A percentile compares a stretch with the other conserved stretches of the same genome.
Evolutionary conservation across 2,888 invertebrate genomes (phyloP).

Genomic region (Lepidocyrtinus sp.): DNA sequence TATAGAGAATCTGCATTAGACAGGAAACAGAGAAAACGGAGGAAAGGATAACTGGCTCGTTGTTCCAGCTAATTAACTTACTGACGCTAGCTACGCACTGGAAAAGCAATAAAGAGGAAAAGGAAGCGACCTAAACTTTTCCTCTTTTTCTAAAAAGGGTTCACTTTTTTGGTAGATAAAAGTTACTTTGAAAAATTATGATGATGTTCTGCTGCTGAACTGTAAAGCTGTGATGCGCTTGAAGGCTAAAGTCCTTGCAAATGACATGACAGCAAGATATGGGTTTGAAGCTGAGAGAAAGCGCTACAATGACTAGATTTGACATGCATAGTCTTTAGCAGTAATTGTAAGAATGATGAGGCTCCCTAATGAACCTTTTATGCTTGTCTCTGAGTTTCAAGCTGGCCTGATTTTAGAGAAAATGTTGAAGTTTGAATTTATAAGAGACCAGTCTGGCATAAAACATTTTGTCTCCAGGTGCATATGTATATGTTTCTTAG

Average conservation of each 20-base stretch:
- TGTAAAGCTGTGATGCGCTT: neutral
- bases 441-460: no score
- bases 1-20: no score
- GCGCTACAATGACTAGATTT: no score
- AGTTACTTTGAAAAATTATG: neutral
- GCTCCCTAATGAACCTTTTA: neutral
- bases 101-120: neutral
- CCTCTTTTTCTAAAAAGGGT: no score
- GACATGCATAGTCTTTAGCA: neutral
- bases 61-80: constrained; percentile 39
- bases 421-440: no score
- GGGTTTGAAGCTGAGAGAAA: neutral
- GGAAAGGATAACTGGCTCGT: constrained; percentile 27
- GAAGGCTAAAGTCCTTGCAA: neutral
- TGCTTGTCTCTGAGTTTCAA: no score
- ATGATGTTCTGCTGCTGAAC: neutral
- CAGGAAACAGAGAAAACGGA: neutral
- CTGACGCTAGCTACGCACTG: neutral
- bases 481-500: no score
- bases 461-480: no score
- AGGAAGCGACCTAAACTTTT: neutral
- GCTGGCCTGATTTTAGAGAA: neutral
- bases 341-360: neutral
- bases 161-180: neutral
- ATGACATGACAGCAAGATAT: neutral